Evolutionary conservation across 2,888 invertebrate genomes (phyloP), one percentile per base, ranked within the genome.

Genomic region (Tortrix viridana): DNA sequence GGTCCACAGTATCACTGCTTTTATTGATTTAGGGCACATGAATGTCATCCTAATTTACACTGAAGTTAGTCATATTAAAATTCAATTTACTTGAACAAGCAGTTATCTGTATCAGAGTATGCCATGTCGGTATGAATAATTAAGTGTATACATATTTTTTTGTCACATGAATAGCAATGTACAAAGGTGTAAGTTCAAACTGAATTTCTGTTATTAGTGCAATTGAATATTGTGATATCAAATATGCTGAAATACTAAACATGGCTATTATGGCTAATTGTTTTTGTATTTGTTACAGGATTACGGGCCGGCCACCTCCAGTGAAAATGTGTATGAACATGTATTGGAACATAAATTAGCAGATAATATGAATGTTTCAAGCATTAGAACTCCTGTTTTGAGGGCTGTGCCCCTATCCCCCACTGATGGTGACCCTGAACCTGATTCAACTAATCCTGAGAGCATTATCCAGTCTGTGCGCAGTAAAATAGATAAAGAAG

Each of bases 261-360:
- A 59, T 52, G 16, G 32, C 37, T 59, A 41, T 57, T 57, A 59
- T 52, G 16, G 32, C 37, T 59, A 41, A 59, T 57, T 58, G 49
- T 65, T 43, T 59, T 64, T 57, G 64, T 71, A 62, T 66, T 70
- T 89, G 82, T 92, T 92, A 69, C 77, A 92, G 92, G 86, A 86
- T 89, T 90, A 89, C 86, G 89, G 92, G 92, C 89, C 92, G 91
- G 78, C 92, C 92, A 82, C 92, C 92, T 80, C 92, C 92, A 89
- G 83, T 90, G 89, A 91, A 85, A 88, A 85, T 82, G 84, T 88
- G 66, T 89, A 84, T 83, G 85, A 86, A 71, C 85, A 85, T 81
- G 82, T 86, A 74, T 83, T 88, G 88, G 92, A 89, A 77, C 85
- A 87, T 75, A 87, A 89, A 90, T 75, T 92, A 90, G 84, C 83